phyloP scores from a whole-genome alignment of 2,888 invertebrate genomes.

The Cantharis lateralis region DNA sequence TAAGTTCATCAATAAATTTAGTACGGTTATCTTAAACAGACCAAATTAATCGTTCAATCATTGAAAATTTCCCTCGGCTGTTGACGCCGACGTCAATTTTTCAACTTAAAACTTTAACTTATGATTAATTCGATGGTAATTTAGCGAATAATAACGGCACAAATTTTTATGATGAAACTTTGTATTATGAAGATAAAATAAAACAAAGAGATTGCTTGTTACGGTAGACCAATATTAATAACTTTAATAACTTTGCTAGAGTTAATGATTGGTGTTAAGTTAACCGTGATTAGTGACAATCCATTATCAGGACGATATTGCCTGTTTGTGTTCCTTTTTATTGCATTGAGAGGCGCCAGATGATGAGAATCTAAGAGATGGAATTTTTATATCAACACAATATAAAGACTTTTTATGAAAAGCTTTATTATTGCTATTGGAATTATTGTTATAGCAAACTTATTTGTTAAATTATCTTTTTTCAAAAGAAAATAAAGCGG shows the following conservation, averaged over 20 bases:
- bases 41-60: slow-evolving; percentile 4
- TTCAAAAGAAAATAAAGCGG: neutral
- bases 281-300: slow-evolving; percentile 27
- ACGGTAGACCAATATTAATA: slow-evolving; percentile 22
- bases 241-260: slow-evolving; percentile 24
- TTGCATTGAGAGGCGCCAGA: slow-evolving; percentile 12
- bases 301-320: slow-evolving; percentile 22
- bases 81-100: slow-evolving; percentile 14
- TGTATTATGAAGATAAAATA: neutral
- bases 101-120: slow-evolving; percentile 17
- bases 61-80: slow-evolving; percentile 12
- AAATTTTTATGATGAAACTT: slow-evolving; percentile 5
- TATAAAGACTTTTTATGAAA: neutral
- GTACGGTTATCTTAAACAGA: neutral
- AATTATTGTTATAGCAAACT: neutral
- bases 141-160: slow-evolving; percentile 13
- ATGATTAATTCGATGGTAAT: slow-evolving; percentile 20
- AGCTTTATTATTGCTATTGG: neutral
- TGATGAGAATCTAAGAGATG: slow-evolving; percentile 7
- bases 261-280: slow-evolving; percentile 29
- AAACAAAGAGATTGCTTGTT: slow-evolving; percentile 11
- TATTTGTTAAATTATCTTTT: neutral
- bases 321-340: slow-evolving; percentile 14
- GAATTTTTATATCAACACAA: neutral
- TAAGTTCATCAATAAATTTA: neutral